Percentiles rank a stretch among this genome's conserved stretches.
Conservation (phyloP, 2,888 invertebrate species). For the Smittia aterrima region DNA sequence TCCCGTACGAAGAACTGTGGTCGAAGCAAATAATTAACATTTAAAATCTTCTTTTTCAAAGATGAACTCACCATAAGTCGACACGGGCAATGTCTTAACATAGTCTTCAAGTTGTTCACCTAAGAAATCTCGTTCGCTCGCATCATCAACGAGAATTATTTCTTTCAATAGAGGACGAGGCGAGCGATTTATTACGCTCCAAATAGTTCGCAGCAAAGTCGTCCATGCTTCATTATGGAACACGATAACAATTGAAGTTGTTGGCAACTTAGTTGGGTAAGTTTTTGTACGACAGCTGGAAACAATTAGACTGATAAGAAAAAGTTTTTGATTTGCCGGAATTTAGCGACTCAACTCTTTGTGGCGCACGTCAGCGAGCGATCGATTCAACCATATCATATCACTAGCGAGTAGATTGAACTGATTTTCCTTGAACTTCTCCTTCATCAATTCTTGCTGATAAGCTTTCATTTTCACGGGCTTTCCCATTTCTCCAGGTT, state of each 20-base stretch:
- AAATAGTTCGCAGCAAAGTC: slow-evolving; percentile 90
- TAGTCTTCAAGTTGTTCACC: slow-evolving; percentile 86
- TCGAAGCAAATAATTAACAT: slow-evolving; percentile 48
- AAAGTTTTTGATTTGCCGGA: background rate
- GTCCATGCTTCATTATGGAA: slow-evolving; percentile 99
- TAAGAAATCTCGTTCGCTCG: slow-evolving; percentile 91
- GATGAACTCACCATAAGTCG: slow-evolving; percentile 57
- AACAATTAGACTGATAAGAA: slow-evolving; percentile 41
- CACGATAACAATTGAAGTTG: slow-evolving; percentile 95
- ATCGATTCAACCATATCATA: slow-evolving; percentile 94
- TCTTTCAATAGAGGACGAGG: slow-evolving; percentile 84
- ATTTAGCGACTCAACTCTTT: slow-evolving; percentile 72
- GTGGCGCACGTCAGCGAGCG: slow-evolving; percentile 89
- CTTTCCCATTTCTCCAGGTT: slow-evolving; percentile 64
- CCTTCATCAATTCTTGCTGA: slow-evolving; percentile 84
- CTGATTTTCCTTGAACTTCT: slow-evolving; percentile 97
- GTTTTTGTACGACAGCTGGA: slow-evolving; percentile 75
- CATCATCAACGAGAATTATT: slow-evolving; percentile 96
- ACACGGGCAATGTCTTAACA: slow-evolving; percentile 79
- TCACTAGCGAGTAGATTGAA: slow-evolving; percentile 98
- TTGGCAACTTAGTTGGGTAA: slow-evolving; percentile 77
- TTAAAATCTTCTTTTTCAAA: background rate
- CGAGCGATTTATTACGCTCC: slow-evolving; percentile 95
- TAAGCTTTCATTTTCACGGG: slow-evolving; percentile 87
- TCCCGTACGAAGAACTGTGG: slow-evolving; percentile 76